Evolutionary conservation across 2,797 vertebrate genomes (phyloP).

Genomic region (Apogon talboti): DNA sequence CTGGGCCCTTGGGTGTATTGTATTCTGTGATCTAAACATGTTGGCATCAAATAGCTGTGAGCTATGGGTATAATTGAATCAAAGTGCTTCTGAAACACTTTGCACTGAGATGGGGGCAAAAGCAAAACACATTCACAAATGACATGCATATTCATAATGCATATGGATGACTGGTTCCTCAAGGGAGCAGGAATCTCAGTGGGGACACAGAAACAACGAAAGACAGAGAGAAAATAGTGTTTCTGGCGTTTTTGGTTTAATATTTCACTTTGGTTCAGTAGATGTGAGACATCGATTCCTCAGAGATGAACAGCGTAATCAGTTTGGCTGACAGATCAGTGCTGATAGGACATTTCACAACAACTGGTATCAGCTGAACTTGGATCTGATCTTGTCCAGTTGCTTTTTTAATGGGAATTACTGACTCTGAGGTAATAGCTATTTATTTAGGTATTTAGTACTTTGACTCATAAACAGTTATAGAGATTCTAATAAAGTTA

Average conservation of each 20-base stretch:
- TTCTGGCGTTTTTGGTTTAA: not conserved
- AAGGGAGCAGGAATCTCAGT: slow-evolving; percentile 20
- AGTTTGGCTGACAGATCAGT: no score
- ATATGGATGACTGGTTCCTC: slow-evolving; percentile 34
- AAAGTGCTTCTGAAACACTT: slow-evolving; percentile 32
- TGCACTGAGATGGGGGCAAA: slow-evolving; percentile 12
- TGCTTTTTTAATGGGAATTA: no score
- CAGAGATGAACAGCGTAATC: not conserved
- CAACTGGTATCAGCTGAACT: no score
- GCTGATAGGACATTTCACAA: no score
- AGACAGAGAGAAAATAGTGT: slow-evolving; percentile 4
- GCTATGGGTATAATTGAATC: slow-evolving; percentile 25
- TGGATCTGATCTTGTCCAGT: no score
- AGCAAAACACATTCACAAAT: slow-evolving; percentile 24
- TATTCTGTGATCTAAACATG: slow-evolving; percentile 33
- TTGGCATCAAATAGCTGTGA: slow-evolving; percentile 31
- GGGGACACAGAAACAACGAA: slow-evolving; percentile 11
- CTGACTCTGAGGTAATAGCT: no score
- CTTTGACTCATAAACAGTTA: no score
- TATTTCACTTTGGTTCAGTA: slow-evolving; percentile 1
- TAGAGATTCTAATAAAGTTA: no score
- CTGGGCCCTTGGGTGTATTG: not conserved
- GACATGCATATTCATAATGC: slow-evolving; percentile 10
- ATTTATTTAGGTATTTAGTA: no score
- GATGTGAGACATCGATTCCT: not conserved